Evolutionary conservation across 2,113 vertebrate genomes (phyloP).

Genomic region (Tetrao urogallus): DNA sequence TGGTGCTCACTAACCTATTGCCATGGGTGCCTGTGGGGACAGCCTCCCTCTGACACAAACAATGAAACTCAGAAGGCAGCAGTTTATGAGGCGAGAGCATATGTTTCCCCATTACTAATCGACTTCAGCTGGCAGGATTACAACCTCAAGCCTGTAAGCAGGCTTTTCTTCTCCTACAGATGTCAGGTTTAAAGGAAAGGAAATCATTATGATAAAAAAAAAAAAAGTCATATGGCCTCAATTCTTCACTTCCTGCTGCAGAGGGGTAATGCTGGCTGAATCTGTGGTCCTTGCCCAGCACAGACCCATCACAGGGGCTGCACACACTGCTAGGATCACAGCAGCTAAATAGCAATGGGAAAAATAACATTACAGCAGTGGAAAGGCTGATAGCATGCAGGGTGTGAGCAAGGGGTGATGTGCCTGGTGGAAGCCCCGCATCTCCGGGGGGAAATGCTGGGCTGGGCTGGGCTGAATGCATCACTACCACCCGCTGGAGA

Average conservation of each 20-base stretch:
- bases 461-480: accelerated
- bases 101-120: not conserved
- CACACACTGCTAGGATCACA: not conserved
- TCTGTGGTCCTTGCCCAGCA: not conserved
- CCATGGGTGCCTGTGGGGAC: not conserved
- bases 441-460: not conserved
- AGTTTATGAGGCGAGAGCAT: not conserved
- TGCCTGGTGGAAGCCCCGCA: not conserved
- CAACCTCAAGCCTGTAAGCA: not conserved
- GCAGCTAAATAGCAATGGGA: not conserved
- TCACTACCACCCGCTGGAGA: not conserved
- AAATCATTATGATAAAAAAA: not conserved
- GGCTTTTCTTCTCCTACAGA: not conserved
- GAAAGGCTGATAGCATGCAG: not conserved
- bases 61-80: not conserved
- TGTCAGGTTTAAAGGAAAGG: not conserved
- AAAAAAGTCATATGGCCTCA: not conserved
- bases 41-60: not conserved
- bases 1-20: not conserved
- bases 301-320: not conserved
- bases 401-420: not conserved
- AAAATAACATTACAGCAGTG: not conserved
- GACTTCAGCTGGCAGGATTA: constrained; percentile 1
- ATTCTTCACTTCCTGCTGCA: not conserved
- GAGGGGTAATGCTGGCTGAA: accelerated